phyloP scores from a whole-genome alignment of 1,140 invertebrate genomes.

The Radopholus similis region DNA sequence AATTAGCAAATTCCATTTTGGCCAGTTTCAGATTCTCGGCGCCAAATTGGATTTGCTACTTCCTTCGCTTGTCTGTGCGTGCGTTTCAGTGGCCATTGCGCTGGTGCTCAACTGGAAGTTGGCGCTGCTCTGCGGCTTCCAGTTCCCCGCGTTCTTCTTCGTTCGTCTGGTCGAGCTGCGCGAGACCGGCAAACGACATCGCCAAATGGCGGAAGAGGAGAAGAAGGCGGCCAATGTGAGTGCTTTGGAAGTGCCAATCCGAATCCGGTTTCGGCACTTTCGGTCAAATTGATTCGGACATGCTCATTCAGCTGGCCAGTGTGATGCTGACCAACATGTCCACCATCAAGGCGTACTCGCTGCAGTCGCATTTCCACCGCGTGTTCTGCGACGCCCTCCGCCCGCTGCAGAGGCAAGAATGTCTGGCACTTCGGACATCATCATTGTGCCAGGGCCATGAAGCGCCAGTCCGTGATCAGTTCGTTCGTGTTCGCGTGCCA shows the following conservation, averaged over 20 bases:
- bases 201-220: conserved; percentile 58
- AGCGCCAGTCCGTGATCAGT: conserved; percentile 46
- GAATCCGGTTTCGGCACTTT: background rate
- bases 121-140: conserved; percentile 52
- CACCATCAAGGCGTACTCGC: conserved; percentile 55
- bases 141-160: conserved; percentile 56
- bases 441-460: too few species aligned
- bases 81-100: conserved; percentile 49
- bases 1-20: background rate
- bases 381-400: conserved; percentile 51
- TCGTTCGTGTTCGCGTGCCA: conserved; percentile 58
- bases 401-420: conserved; percentile 47
- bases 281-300: background rate
- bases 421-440: too few species aligned
- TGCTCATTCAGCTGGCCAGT: conserved; percentile 45
- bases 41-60: conserved; percentile 52
- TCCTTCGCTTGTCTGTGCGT: conserved; percentile 50
- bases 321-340: conserved; percentile 57
- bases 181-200: conserved; percentile 37
- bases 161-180: conserved; percentile 50
- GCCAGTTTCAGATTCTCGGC: conserved; percentile 44
- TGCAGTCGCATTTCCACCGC: conserved; percentile 49
- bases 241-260: background rate
- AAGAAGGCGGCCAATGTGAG: conserved; percentile 54
- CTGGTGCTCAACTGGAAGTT: conserved; percentile 57